phyloP scores from a whole-genome alignment of 2,888 invertebrate genomes.

The Scaptomyza polygonia region DNA sequence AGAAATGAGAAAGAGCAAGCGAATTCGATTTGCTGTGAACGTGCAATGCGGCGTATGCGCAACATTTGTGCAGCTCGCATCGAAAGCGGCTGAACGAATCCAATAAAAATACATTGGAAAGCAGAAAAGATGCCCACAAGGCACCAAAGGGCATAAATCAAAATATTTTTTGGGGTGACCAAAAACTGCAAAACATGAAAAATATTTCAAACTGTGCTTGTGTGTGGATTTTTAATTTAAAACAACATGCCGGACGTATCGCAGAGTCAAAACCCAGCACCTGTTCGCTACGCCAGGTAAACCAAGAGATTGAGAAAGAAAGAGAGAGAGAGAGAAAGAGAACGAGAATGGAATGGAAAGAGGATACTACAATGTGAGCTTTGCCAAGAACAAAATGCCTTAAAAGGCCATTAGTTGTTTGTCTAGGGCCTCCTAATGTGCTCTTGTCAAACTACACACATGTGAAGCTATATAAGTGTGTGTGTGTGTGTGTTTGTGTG shows the following conservation, averaged over 20 bases:
- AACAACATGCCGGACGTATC: constrained; percentile 64
- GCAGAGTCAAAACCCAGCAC: constrained; percentile 48
- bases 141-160: constrained; percentile 52
- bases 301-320: not conserved
- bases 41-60: constrained; percentile 69
- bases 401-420: constrained; percentile 79
- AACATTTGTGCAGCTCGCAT: constrained; percentile 39
- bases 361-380: constrained; percentile 19
- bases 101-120: constrained; percentile 60
- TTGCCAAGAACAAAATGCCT: constrained; percentile 64
- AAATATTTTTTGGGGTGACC: constrained; percentile 47
- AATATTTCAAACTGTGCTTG: constrained; percentile 41
- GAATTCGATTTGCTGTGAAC: constrained; percentile 51
- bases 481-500: constrained; percentile 8
- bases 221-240: constrained; percentile 75
- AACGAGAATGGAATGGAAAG: constrained; percentile 18
- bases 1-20: constrained; percentile 12
- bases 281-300: constrained; percentile 47
- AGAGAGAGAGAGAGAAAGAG: constrained; percentile 1
- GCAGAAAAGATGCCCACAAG: constrained; percentile 8
- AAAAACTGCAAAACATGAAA: constrained; percentile 58
- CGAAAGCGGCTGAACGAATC: constrained; percentile 46
- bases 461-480: constrained; percentile 22
- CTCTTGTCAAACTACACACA: constrained; percentile 71
- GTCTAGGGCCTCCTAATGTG: constrained; percentile 73